Base-by-base conservation (phyloP, 1,140 invertebrate genomes). In the Sycophila sp. region DNA sequence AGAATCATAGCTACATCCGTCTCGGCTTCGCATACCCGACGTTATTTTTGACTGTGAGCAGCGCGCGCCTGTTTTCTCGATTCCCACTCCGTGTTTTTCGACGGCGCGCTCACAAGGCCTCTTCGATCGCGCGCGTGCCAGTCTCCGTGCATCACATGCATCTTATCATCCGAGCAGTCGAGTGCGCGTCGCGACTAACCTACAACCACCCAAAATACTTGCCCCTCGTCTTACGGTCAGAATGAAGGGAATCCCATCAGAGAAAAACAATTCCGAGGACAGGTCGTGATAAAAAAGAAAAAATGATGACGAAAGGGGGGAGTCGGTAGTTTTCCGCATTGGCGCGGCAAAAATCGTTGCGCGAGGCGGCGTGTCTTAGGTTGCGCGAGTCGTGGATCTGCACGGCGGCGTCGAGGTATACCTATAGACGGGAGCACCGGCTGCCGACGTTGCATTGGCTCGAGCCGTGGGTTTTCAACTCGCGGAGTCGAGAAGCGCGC, bases 21-120 rank as follows among this genome's bases (percentile, higher is more conserved):
- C n/a, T n/a, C n/a, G n/a, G n/a, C n/a, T n/a, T n/a, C n/a, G n/a
- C 17, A 53, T 77, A 78, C 75, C 76, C 73, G 55, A 45, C 24
- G 67, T 73, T 73, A 76, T 75, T 72, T 73, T 71, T 71, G 51
- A 71, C 68, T 32, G 34, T 40, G 51, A 45, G 80, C 81, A n/a
- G 81, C 81, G 67, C 55, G 76, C 76, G 79, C 74, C 68, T 19
- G 13, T 30, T 32, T 32, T 30, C 72, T 32, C 34, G 34, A 36
- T 36, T 11, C 11, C 11, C 34, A 6, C 34, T 36, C 11, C 15
- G 42, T 24, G 17, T 47, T 40, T 22, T 47, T 47, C 42, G 42
- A n/a, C 71, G 70, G 8, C 45, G 47, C 47, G 26, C 24, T n/a
- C n/a, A n/a, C 19, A 53, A 30, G 71, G 58, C 47, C 47, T 69